Evolutionary conservation across 2,113 vertebrate species (phyloP).

Genomic region (Orthonyx spaldingii): DNA sequence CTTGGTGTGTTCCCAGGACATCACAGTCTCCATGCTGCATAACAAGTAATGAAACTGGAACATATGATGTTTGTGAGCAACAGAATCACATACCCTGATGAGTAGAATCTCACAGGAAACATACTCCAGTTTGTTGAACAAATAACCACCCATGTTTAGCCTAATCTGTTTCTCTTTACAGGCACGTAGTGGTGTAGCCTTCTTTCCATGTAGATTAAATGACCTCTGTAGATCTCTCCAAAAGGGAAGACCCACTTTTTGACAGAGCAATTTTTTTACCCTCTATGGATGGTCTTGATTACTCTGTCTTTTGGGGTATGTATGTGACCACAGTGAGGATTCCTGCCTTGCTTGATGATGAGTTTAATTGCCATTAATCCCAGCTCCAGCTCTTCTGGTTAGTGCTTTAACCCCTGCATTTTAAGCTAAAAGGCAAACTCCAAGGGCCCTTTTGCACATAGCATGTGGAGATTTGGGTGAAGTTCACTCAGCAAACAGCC

Average conservation of each 20-base stretch:
- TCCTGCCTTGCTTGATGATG: background rate
- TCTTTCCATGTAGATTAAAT: background rate
- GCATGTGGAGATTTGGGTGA: background rate
- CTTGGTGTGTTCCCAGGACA: accelerated
- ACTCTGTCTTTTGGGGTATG: background rate
- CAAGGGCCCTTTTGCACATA: background rate
- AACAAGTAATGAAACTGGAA: background rate
- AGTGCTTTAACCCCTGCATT: background rate
- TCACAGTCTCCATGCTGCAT: background rate
- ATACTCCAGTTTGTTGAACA: background rate
- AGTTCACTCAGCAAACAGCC: background rate
- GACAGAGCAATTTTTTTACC: background rate
- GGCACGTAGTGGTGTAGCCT: background rate
- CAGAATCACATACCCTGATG: background rate
- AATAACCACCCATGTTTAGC: background rate
- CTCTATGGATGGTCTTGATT: background rate
- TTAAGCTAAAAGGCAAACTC: background rate
- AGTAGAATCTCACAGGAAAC: background rate
- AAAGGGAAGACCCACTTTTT: background rate
- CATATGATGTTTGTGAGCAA: background rate
- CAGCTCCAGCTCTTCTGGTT: background rate
- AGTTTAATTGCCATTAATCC: background rate
- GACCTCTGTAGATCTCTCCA: background rate
- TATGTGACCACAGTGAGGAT: background rate
- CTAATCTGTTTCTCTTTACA: background rate